These are phyloP conservation scores for Ochropleura plecta DNA, from an alignment of 2,888 invertebrate genomes.

Conservation along the genomic window DNA sequence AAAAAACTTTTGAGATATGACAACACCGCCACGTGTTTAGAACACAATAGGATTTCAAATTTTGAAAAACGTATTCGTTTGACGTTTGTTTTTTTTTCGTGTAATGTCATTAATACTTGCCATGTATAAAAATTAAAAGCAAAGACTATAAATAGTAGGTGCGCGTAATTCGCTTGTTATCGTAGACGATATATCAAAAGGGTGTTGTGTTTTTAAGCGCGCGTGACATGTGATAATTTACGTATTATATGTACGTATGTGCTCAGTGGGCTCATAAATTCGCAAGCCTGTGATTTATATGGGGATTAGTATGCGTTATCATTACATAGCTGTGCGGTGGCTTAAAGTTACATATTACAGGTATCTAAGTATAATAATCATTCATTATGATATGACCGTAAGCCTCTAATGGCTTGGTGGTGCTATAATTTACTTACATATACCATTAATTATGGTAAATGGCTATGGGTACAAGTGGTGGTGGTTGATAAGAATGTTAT, in stretches of 20 bases:
- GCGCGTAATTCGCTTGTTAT: constrained; percentile 63
- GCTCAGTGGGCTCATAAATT: constrained; percentile 86
- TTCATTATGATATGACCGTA: constrained; percentile 48
- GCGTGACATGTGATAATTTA: constrained; percentile 81
- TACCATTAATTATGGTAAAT: background rate
- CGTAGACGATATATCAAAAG: constrained; percentile 69
- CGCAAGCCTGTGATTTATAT: constrained; percentile 85
- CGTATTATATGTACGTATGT: constrained; percentile 79
- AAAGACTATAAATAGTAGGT: constrained; percentile 59
- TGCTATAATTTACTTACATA: constrained; percentile 23
- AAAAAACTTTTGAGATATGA: constrained; percentile 83
- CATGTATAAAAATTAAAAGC: constrained; percentile 42
- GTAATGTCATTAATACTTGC: constrained; percentile 58
- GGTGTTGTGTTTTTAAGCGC: constrained; percentile 76
- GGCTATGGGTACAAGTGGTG: background rate
- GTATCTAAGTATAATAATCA: constrained; percentile 55
- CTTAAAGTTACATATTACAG: constrained; percentile 57
- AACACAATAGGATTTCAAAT: constrained; percentile 77
- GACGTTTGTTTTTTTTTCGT: constrained; percentile 68
- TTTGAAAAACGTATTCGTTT: constrained; percentile 77
- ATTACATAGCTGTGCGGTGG: constrained; percentile 72
- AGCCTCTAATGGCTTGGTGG: constrained; percentile 42
- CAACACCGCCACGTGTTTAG: constrained; percentile 86
- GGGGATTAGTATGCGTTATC: constrained; percentile 85
- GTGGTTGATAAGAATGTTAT: too few relatives aligned